Conservation (phyloP, 1,140 invertebrate genomes). For the Phthorimaea operculella region DNA sequence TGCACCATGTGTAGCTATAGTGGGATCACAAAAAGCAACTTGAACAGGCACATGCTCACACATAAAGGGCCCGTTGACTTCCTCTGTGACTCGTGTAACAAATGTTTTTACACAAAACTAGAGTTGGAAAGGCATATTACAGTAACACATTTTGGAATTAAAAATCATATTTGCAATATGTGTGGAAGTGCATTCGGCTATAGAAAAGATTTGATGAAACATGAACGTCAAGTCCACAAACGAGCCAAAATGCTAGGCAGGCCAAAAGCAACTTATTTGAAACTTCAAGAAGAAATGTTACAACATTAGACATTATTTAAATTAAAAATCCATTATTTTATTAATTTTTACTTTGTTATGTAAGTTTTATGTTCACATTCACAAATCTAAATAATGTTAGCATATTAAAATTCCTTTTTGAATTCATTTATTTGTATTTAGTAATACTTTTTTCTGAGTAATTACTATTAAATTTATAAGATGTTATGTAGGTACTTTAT, state of each 20-base stretch:
- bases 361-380: too few relatives aligned
- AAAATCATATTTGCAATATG: slow-evolving; percentile 62
- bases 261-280: slow-evolving; percentile 42
- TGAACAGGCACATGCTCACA: slow-evolving; percentile 62
- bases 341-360: too few relatives aligned
- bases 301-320: too few relatives aligned
- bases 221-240: slow-evolving; percentile 64
- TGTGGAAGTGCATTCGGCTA: slow-evolving; percentile 68
- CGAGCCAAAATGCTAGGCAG: slow-evolving; percentile 35
- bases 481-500: too few relatives aligned
- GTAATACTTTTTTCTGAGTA: too few relatives aligned
- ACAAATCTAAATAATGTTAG: too few relatives aligned
- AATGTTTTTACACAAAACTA: slow-evolving; percentile 47
- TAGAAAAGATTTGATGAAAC: slow-evolving; percentile 63
- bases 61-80: slow-evolving; percentile 47
- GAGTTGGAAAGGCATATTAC: slow-evolving; percentile 48
- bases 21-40: slow-evolving; percentile 65
- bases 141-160: slow-evolving; percentile 64
- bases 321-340: too few relatives aligned
- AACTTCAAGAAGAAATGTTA: slow-evolving; percentile 15
- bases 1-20: slow-evolving; percentile 65
- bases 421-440: too few relatives aligned
- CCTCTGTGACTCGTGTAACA: slow-evolving; percentile 51
- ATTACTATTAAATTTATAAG: too few relatives aligned
- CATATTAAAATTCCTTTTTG: too few relatives aligned